phyloP scores from a whole-genome alignment of 2,888 invertebrate species.

The Caenorhabditis parvicauda region DNA sequence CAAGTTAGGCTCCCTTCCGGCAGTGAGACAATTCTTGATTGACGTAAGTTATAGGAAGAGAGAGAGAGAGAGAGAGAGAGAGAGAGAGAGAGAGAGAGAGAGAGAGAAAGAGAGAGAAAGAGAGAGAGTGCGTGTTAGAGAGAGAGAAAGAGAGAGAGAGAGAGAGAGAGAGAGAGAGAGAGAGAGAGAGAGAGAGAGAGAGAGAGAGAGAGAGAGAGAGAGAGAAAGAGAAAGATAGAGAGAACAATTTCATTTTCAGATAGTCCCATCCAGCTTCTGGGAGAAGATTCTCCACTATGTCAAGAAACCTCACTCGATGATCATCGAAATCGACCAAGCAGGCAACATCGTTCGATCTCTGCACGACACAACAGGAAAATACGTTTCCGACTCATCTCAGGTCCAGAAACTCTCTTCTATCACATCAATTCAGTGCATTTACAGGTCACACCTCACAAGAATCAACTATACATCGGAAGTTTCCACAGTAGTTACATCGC shows the following conservation, averaged over 20 bases:
- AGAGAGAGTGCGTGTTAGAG: too few species aligned
- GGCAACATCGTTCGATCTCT: constrained; percentile 48
- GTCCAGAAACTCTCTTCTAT: constrained; percentile 15
- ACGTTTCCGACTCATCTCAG: constrained; percentile 49
- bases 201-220: too few species aligned
- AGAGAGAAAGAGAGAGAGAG: too few species aligned
- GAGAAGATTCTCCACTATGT: constrained; percentile 32
- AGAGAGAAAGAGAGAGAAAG: background rate
- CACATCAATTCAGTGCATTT: constrained; percentile 4
- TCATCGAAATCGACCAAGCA: constrained; percentile 39
- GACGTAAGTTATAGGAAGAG: constrained; percentile 13
- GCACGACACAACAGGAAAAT: constrained; percentile 51
- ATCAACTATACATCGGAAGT: constrained; percentile 50
- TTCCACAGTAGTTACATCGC: constrained; percentile 50
- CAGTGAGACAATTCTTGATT: constrained; percentile 37
- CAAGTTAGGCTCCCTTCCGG: constrained; percentile 36
- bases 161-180: background rate
- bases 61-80: background rate
- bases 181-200: too few species aligned
- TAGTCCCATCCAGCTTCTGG: constrained; percentile 27
- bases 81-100: too few species aligned
- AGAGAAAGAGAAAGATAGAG: too few species aligned
- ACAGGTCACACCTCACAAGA: constrained; percentile 37
- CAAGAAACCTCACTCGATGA: constrained; percentile 45
- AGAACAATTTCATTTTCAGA: constrained; percentile 28